Evolutionary conservation across 2,113 vertebrate genomes (phyloP), one percentile per base, ranked within the genome.

Genomic region (Toxostoma redivivum): DNA sequence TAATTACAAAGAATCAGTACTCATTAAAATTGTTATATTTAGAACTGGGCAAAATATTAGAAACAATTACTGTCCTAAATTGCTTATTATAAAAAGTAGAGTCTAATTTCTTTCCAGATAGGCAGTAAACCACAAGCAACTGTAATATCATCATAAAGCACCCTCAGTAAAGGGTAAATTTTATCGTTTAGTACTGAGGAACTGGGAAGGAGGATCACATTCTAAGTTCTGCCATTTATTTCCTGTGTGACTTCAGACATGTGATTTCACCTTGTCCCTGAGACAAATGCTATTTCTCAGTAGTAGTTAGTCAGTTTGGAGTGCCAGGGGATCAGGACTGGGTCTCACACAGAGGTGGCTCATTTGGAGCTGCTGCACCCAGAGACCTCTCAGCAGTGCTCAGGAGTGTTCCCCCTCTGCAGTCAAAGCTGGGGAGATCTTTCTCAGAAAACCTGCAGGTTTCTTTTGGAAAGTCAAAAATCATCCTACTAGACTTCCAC

Each of bases 21-120:
- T 56, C 60, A 82, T 77, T 90, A 94, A 85, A 54, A 62, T 44
- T n/a, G 18, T 77, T 88, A 74, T 92, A 92, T 95, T 93, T 95
- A 95, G 72, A 90, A 78, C 16, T 67, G 44, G 56, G 37, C 23
- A 95, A 94, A 71, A 88, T 86, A 79, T 61, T 93, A 78, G 53
- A 96, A 93, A 86, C 44, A 72, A 81, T 86, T 86, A 76, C 53
- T 84, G 28, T 38, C 51, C 12, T 94, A 90, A 93, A 88, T 50
- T 86, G 27, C 44, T 81, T 79, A 66, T 93, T 83, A 89, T 74
- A 87, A 53, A 79, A 37, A 76, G 8, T 12, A 86, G 21, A 51
- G 44, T 44, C 28, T 48, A 64, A 20, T 93, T 92, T 74, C 60
- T 95, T 91, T 92, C 88, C 80, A 89, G 62, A 67, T 33, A 78